Percentiles rank a stretch among this genome's conserved stretches.
Conservation (phyloP, 2,888 invertebrate genomes). For the Dioctria rufipes region DNA sequence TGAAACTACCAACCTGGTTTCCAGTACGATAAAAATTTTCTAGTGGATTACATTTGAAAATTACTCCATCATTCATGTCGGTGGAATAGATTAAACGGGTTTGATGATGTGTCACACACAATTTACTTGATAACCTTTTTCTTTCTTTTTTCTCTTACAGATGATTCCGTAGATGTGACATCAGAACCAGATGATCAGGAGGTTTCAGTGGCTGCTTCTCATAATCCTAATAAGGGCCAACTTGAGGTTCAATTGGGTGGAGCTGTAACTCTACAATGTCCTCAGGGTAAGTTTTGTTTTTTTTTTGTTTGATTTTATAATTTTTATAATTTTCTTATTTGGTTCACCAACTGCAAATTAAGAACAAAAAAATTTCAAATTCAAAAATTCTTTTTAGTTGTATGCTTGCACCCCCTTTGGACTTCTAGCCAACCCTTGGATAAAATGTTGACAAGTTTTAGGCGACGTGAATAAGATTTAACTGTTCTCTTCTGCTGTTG, state of each 20-base stretch:
- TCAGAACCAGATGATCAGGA: conserved; percentile 76
- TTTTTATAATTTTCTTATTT: conserved; percentile 22
- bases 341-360: no score
- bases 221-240: conserved; percentile 74
- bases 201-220: conserved; percentile 74
- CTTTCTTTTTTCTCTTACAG: conserved; percentile 63
- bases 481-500: conserved; percentile 19
- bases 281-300: conserved; percentile 75
- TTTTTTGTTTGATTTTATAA: conserved; percentile 42
- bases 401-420: not conserved
- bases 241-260: conserved; percentile 90
- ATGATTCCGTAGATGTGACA: conserved; percentile 74
- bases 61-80: conserved; percentile 50
- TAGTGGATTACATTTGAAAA: conserved; percentile 46
- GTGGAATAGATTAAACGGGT: conserved; percentile 39
- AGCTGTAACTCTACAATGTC: conserved; percentile 88
- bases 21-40: conserved; percentile 34
- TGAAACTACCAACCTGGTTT: conserved; percentile 31
- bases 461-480: conserved; percentile 11
- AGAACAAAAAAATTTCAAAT: no score
- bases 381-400: not conserved
- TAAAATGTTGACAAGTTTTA: conserved; percentile 16
- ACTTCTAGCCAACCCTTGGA: not conserved
- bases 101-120: conserved; percentile 42
- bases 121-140: conserved; percentile 20